Percentiles rank a stretch among this genome's conserved stretches.
phyloP scores from a whole-genome alignment of 2,888 invertebrate species.

The Seira musarum region DNA sequence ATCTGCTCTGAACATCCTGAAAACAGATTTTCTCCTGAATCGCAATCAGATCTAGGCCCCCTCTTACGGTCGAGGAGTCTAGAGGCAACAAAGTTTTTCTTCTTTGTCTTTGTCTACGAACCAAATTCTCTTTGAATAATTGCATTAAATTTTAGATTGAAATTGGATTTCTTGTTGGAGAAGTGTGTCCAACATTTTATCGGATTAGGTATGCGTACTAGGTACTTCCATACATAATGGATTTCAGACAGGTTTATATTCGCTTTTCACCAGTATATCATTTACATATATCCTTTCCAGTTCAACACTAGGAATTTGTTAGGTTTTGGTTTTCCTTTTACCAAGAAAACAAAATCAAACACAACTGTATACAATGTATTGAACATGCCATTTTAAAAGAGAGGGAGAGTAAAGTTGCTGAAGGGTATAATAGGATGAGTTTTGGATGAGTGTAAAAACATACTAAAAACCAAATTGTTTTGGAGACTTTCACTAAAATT shows the following conservation, averaged over 20 bases:
- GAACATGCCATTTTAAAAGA: slow-evolving; percentile 6
- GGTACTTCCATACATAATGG: no score
- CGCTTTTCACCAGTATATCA: no score
- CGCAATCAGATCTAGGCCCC: not conserved
- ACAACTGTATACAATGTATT: not conserved
- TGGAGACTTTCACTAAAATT: slow-evolving; percentile 37
- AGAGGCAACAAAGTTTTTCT: not conserved
- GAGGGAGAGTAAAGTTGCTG: slow-evolving; percentile 21
- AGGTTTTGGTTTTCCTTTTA: not conserved
- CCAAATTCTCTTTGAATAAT: slow-evolving; percentile 50
- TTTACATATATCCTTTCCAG: no score
- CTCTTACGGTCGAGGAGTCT: not conserved
- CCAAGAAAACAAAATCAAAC: not conserved
- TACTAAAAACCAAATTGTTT: slow-evolving; percentile 22
- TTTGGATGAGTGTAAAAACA: not conserved
- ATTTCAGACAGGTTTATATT: no score
- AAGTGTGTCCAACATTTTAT: not conserved
- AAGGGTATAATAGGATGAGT: slow-evolving; percentile 37
- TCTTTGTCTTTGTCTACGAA: slow-evolving; percentile 41
- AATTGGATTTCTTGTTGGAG: slow-evolving; percentile 41
- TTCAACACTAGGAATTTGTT: not conserved
- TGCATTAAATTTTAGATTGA: slow-evolving; percentile 55
- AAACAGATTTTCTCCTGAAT: not conserved
- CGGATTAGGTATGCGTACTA: no score
- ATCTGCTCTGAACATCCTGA: no score